phyloP scores from a whole-genome alignment of 92 coral and sea anemone species.

The Paragorgia papillata region DNA sequence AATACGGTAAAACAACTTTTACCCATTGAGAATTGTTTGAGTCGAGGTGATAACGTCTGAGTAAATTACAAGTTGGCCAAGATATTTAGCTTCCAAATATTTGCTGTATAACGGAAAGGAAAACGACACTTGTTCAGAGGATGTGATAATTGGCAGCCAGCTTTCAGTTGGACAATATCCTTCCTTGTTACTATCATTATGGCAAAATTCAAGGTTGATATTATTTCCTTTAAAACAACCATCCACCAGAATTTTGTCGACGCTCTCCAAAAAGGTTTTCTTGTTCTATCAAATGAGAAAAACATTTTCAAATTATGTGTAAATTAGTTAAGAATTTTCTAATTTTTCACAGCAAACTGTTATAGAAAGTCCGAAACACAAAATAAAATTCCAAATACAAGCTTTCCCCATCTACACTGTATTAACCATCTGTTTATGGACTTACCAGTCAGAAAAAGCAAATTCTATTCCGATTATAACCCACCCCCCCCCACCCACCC shows the following conservation, averaged over 20 bases:
- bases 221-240: conserved; percentile 69
- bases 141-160: conserved; percentile 60
- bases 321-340: too few relatives aligned
- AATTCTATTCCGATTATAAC: too few relatives aligned
- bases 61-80: conserved; percentile 78
- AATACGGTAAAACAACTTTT: too few relatives aligned
- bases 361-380: too few relatives aligned
- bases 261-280: conserved; percentile 55
- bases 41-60: conserved; percentile 82
- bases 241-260: conserved; percentile 47
- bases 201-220: conserved; percentile 64
- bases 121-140: conserved; percentile 37
- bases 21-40: conserved; percentile 85
- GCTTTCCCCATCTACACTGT: too few relatives aligned
- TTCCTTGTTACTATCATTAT: conserved; percentile 23
- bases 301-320: not conserved
- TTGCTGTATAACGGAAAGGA: conserved; percentile 61
- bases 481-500: too few relatives aligned
- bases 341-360: too few relatives aligned
- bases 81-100: conserved; percentile 61
- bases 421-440: too few relatives aligned
- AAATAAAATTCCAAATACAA: too few relatives aligned
- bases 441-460: too few relatives aligned
- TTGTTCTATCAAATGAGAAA: conserved; percentile 25
- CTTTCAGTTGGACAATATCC: conserved; percentile 51